Conservation (phyloP, 2,797 vertebrate genomes). For the Lemur catta region DNA sequence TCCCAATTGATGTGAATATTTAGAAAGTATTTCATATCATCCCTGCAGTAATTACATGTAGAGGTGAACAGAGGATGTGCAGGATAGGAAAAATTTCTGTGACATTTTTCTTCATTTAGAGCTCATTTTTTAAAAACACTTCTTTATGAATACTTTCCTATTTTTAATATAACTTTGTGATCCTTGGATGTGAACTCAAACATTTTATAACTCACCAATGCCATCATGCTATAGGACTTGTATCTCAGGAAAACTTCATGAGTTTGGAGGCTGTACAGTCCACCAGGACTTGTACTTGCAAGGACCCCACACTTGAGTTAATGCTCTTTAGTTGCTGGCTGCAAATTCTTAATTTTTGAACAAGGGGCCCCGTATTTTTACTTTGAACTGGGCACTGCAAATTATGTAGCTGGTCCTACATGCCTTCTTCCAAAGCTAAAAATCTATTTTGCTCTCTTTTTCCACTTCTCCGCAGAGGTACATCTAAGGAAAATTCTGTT, state of each 20-base stretch:
- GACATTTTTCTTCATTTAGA: neutral
- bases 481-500: neutral
- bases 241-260: fast-evolving
- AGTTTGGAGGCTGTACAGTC: fast-evolving
- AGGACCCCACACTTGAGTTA: neutral
- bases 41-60: neutral
- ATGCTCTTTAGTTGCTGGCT: neutral
- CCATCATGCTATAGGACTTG: fast-evolving
- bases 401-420: neutral
- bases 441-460: neutral
- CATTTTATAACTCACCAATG: neutral
- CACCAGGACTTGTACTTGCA: neutral
- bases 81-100: neutral
- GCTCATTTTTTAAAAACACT: neutral
- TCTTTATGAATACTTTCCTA: neutral
- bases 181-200: neutral
- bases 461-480: neutral
- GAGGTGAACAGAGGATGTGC: neutral
- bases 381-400: neutral
- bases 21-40: neutral
- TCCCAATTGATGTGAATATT: neutral
- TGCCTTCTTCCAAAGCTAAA: neutral
- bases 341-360: neutral
- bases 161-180: neutral
- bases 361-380: neutral